A percentile compares a stretch with the other conserved stretches of the same genome.
These are phyloP conservation scores for Anolis carolinensis DNA, from an alignment of 2,113 vertebrate genomes.

Conservation along the genomic window DNA sequence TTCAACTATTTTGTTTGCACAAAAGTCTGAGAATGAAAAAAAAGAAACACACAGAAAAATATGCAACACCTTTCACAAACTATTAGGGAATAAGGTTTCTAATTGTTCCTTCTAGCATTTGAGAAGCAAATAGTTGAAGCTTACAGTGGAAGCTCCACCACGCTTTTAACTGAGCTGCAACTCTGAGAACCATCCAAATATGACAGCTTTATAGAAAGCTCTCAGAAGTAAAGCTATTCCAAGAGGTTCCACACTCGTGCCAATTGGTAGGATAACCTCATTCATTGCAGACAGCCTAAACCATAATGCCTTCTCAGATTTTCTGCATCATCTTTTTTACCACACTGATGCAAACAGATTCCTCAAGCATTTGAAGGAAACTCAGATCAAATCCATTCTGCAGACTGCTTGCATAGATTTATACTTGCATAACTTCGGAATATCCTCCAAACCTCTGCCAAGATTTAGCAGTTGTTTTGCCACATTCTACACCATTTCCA, in stretches of 20 bases:
- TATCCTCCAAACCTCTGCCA: too few relatives aligned
- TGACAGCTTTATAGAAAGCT: neutral
- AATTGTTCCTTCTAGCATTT: too few relatives aligned
- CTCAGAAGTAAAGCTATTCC: neutral
- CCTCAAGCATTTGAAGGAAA: neutral
- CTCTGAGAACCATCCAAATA: neutral
- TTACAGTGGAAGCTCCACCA: neutral
- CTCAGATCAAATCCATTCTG: neutral
- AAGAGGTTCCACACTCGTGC: neutral
- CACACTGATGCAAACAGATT: neutral
- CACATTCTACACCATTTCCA: neutral
- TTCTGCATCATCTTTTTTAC: neutral
- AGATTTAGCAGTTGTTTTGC: too few relatives aligned
- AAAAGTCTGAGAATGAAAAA: too few relatives aligned
- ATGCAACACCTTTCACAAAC: too few relatives aligned
- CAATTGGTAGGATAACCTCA: neutral
- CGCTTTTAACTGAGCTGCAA: neutral
- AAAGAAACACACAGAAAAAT: too few relatives aligned
- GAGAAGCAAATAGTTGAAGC: too few relatives aligned
- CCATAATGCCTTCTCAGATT: neutral
- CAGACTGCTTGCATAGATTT: neutral
- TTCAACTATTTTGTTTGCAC: too few relatives aligned
- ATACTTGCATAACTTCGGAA: too few relatives aligned
- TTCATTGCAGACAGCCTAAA: neutral
- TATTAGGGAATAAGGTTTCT: too few relatives aligned